Percentiles rank a stretch among this genome's conserved stretches.
Conservation (phyloP, 2,888 invertebrate species). For the Timandra comae region DNA sequence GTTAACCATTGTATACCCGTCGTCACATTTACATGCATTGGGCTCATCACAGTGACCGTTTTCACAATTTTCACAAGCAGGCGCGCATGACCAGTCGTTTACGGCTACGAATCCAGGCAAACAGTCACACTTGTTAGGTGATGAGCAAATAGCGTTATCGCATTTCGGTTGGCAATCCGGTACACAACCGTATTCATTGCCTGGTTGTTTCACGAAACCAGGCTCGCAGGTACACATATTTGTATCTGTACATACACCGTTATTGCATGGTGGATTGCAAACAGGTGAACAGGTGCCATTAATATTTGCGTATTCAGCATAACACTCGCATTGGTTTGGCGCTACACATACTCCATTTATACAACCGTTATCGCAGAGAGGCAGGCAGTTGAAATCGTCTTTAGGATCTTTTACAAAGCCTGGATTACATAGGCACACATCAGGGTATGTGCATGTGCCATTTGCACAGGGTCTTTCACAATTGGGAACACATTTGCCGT, state of each 20-base stretch:
- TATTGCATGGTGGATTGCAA: conserved; percentile 19
- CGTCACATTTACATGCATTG: conserved; percentile 35
- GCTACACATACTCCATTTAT: conserved; percentile 27
- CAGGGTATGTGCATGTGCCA: conserved; percentile 47
- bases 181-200: conserved; percentile 5
- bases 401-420: conserved; percentile 18
- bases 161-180: conserved; percentile 11
- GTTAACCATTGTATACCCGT: conserved; percentile 22
- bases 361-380: conserved; percentile 22
- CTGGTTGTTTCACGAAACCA: conserved; percentile 18
- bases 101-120: conserved; percentile 6
- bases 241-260: conserved; percentile 47
- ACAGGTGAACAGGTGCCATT: conserved; percentile 16
- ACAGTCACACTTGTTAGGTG: conserved; percentile 4
- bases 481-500: conserved; percentile 13
- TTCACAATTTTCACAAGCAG: conserved; percentile 32
- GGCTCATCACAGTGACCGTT: conserved; percentile 34
- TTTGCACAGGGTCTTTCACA: conserved; percentile 22
- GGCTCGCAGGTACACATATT: conserved; percentile 31
- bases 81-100: conserved; percentile 18
- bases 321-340: conserved; percentile 21
- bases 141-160: conserved; percentile 9
- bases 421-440: conserved; percentile 30
- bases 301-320: conserved; percentile 13
- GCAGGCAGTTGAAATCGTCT: conserved; percentile 18